A percentile compares a stretch with the other conserved stretches of the same genome.
Evolutionary conservation across 2,888 invertebrate genomes (phyloP).

Genomic region (Lutraria lutraria): DNA sequence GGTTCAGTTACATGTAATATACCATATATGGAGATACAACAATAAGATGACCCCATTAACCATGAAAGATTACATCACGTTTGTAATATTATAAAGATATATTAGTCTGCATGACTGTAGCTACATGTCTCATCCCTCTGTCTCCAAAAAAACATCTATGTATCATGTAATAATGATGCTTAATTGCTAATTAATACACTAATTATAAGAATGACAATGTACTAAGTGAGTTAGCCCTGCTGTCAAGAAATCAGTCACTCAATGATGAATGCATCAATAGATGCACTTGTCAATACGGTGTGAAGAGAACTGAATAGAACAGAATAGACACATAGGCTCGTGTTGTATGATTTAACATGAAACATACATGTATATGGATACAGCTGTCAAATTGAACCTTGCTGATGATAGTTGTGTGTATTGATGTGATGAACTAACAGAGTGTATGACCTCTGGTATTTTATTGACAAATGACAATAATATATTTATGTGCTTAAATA

Average conservation of each 20-base stretch:
- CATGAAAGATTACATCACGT: constrained; percentile 30
- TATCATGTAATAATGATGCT: constrained; percentile 51
- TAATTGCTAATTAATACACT: constrained; percentile 55
- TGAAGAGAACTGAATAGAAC: constrained; percentile 2
- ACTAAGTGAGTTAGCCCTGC: constrained; percentile 13
- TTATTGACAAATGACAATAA: constrained; percentile 16
- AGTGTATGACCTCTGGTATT: background rate
- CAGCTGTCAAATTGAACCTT: constrained; percentile 12
- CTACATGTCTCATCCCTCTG: constrained; percentile 13
- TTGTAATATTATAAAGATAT: background rate
- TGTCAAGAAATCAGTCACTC: constrained; percentile 24
- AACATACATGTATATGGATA: background rate
- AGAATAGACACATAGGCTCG: background rate
- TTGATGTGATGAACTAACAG: background rate
- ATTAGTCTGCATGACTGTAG: background rate
- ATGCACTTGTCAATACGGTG: constrained; percentile 33
- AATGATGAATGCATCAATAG: constrained; percentile 43
- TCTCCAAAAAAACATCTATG: constrained; percentile 37
- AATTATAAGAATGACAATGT: constrained; percentile 35
- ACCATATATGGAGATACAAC: background rate
- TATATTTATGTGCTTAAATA: background rate
- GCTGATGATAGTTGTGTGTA: background rate
- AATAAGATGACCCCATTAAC: constrained; percentile 39
- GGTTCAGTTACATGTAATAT: background rate
- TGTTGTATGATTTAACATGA: constrained; percentile 8